Conservation (phyloP, 35 echinoderm and acorn worm genomes). For the Strongylocentrotus purpuratus region DNA sequence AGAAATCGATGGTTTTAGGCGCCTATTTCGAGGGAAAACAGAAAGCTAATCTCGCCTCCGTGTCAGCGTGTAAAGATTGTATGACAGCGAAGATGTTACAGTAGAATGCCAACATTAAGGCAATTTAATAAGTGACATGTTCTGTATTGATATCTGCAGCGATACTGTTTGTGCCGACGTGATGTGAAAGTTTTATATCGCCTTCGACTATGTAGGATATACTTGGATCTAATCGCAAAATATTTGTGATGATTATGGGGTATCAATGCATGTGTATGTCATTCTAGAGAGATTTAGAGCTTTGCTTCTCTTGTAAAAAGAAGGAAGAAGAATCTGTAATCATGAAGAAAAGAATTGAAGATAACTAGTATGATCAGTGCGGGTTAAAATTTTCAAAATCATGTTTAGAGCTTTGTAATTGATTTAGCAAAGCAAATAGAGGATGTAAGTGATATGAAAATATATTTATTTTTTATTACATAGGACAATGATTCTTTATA, state of each 20-base stretch:
- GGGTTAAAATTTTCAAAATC: too few relatives aligned
- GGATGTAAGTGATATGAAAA: too few relatives aligned
- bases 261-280: too few relatives aligned
- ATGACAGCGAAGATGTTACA: slow-evolving; percentile 17
- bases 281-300: not conserved
- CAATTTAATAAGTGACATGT: slow-evolving; percentile 1
- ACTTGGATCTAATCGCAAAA: too few relatives aligned
- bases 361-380: too few relatives aligned
- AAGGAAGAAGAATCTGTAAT: not conserved
- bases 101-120: not conserved
- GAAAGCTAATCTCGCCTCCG: slow-evolving; percentile 41
- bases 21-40: slow-evolving; percentile 53
- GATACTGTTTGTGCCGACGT: not conserved
- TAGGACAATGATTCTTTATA: too few relatives aligned
- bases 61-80: slow-evolving; percentile 20
- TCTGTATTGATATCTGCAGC: slow-evolving; percentile 38
- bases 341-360: too few relatives aligned
- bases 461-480: too few relatives aligned
- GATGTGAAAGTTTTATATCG: not conserved
- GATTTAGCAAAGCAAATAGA: too few relatives aligned
- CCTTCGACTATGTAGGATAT: not conserved
- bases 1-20: slow-evolving; percentile 41
- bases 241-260: too few relatives aligned
- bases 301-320: not conserved
- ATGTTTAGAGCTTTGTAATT: too few relatives aligned